A percentile compares a stretch with the other conserved stretches of the same genome.
These are phyloP conservation scores for Ditylenchus dipsaci DNA, from an alignment of 1,140 invertebrate genomes.

Conservation along the genomic window DNA sequence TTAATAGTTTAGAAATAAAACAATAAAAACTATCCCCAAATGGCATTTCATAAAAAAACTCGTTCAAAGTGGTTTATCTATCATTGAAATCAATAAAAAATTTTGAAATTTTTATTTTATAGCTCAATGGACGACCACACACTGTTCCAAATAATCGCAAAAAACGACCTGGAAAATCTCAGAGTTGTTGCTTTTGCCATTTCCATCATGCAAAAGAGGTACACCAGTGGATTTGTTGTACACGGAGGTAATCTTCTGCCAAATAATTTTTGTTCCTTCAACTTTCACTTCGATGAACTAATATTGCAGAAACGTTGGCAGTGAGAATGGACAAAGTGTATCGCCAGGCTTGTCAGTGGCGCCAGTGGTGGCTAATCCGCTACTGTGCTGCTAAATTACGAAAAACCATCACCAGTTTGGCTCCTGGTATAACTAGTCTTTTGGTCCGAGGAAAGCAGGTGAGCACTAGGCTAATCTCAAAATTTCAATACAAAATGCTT, in stretches of 20 bases:
- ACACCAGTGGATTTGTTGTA: slow-evolving; percentile 36
- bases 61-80: no score
- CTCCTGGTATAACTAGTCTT: slow-evolving; percentile 92
- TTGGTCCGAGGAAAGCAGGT: slow-evolving; percentile 94
- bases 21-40: no score
- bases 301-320: slow-evolving; percentile 64
- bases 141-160: slow-evolving; percentile 48
- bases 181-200: slow-evolving; percentile 51
- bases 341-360: slow-evolving; percentile 75
- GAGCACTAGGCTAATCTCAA: not conserved
- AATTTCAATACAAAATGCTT: not conserved
- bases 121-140: slow-evolving; percentile 40
- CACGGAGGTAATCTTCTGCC: slow-evolving; percentile 44
- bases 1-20: no score
- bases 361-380: slow-evolving; percentile 87
- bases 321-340: slow-evolving; percentile 75
- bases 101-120: no score
- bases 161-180: slow-evolving; percentile 43
- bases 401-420: slow-evolving; percentile 93
- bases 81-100: no score
- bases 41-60: no score
- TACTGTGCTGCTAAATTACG: slow-evolving; percentile 84
- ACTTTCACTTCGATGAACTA: not conserved
- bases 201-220: slow-evolving; percentile 43
- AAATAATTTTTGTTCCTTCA: no score